Evolutionary conservation across 30 jellyfish, hydroid and myxozoan species (phyloP).

Genomic region (Turritopsis rubra): DNA sequence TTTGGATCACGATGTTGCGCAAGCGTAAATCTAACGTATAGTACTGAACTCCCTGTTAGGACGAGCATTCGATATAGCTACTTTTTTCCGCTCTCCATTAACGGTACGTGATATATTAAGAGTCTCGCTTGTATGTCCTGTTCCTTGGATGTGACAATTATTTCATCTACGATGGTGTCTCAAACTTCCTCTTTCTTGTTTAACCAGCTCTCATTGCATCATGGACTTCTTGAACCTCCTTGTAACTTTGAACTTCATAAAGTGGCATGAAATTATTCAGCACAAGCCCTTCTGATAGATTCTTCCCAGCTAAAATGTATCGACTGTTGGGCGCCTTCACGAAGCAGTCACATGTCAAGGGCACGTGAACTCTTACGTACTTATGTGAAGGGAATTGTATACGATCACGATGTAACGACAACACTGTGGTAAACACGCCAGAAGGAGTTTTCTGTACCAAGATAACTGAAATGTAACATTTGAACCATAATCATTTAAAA

Average conservation of each 20-base stretch:
- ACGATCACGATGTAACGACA: not conserved
- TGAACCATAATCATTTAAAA: no score
- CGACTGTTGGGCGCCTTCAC: not conserved
- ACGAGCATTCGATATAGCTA: no score
- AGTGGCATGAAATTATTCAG: conserved; percentile 5
- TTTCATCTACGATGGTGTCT: no score
- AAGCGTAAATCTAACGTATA: no score
- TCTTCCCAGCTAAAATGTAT: conserved; percentile 12
- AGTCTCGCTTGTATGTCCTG: no score
- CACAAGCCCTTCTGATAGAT: not conserved
- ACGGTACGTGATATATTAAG: no score
- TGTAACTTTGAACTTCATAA: not conserved
- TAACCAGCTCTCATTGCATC: not conserved
- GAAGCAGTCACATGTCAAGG: conserved; percentile 4
- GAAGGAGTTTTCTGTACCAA: not conserved
- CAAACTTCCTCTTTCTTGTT: not conserved
- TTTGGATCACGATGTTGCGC: no score
- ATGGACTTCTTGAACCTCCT: not conserved
- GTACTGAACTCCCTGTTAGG: no score
- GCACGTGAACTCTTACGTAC: not conserved
- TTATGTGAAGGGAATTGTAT: conserved; percentile 12
- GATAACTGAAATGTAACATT: not conserved
- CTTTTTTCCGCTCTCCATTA: no score
- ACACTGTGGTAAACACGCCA: not conserved
- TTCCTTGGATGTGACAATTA: no score